Conservation (phyloP, 2,113 vertebrate species). For the Peromyscus leucopus region DNA sequence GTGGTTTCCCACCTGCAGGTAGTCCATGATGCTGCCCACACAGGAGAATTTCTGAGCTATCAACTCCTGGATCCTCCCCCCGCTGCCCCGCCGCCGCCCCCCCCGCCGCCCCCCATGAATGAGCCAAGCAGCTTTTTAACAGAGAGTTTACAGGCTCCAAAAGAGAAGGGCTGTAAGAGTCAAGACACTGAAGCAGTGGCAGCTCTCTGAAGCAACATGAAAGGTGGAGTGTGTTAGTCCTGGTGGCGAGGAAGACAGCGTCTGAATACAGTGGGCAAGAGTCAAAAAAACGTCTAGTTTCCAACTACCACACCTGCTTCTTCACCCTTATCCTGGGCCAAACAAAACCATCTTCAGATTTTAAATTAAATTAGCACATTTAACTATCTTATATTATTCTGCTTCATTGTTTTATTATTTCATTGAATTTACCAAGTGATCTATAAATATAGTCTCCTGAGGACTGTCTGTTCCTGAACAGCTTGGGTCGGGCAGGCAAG, state of each 20-base stretch:
- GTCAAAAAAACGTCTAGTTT: background rate
- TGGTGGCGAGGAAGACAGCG: background rate
- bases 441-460: background rate
- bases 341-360: background rate
- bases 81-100: too few species aligned
- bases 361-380: background rate
- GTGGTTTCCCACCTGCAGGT: background rate
- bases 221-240: background rate
- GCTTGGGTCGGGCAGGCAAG: background rate
- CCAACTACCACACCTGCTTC: background rate
- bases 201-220: rapidly evolving
- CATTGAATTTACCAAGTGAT: constrained; percentile 16
- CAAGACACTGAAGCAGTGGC: background rate
- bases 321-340: background rate
- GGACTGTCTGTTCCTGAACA: background rate
- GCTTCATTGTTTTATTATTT: background rate
- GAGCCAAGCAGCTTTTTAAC: background rate
- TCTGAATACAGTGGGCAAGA: background rate
- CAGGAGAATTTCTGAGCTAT: background rate
- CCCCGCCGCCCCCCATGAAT: background rate
- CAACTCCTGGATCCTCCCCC: background rate
- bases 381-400: background rate
- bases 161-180: background rate
- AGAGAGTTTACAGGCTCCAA: background rate
- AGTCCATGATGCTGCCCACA: background rate